Conservation (phyloP, 1,140 invertebrate genomes). For the Argopecten irradians region DNA sequence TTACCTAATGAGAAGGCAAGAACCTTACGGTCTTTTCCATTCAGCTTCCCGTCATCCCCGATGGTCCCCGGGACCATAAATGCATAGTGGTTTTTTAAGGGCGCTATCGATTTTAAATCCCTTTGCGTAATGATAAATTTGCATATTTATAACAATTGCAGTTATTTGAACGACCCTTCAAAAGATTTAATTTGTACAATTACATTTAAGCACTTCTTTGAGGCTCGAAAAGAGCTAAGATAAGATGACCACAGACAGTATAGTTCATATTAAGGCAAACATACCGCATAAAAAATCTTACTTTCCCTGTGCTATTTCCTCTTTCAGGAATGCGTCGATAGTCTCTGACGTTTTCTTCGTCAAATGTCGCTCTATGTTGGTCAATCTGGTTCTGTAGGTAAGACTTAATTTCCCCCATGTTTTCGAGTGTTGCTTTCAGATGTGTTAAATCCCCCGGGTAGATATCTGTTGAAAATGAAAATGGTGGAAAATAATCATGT, state of each 20-base stretch:
- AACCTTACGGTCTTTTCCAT: neutral
- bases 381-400: slow-evolving; percentile 39
- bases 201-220: too few species aligned
- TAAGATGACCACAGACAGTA: too few species aligned
- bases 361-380: slow-evolving; percentile 53
- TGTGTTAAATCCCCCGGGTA: neutral
- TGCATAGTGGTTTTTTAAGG: too few species aligned
- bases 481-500: too few species aligned
- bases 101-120: too few species aligned
- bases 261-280: neutral
- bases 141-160: too few species aligned
- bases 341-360: slow-evolving; percentile 59
- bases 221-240: too few species aligned
- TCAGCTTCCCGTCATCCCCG: slow-evolving; percentile 50
- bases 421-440: neutral
- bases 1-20: neutral
- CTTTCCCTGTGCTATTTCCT: slow-evolving; percentile 36
- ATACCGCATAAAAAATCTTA: neutral
- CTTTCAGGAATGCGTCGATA: slow-evolving; percentile 65
- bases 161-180: too few species aligned
- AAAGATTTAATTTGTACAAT: too few species aligned
- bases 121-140: too few species aligned
- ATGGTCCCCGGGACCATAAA: slow-evolving; percentile 53
- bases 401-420: neutral
- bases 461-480: neutral